Percentiles rank a stretch among this genome's conserved stretches.
phyloP scores from a whole-genome alignment of 2,113 vertebrate species.

The Pangasianodon gigas region DNA sequence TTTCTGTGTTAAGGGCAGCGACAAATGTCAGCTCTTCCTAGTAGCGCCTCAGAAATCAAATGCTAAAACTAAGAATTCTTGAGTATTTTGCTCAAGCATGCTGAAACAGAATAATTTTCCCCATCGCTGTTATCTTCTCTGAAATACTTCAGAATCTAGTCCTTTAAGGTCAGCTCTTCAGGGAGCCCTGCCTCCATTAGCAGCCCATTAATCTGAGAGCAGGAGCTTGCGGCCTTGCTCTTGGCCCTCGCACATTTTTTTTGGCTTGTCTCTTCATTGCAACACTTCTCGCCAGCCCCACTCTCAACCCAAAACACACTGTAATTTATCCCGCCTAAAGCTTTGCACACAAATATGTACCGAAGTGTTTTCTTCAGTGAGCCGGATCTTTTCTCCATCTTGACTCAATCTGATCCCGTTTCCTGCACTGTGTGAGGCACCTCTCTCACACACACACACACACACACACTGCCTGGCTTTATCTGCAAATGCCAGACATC shows the following conservation, averaged over 20 bases:
- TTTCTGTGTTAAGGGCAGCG: background rate
- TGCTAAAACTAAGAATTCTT: constrained; percentile 3
- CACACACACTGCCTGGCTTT: constrained; percentile 51
- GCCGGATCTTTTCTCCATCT: constrained; percentile 55
- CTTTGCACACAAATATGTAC: constrained; percentile 69
- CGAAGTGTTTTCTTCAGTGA: constrained; percentile 67
- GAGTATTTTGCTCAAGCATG: constrained; percentile 17
- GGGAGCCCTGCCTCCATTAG: constrained; percentile 58
- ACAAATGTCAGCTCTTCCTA: background rate
- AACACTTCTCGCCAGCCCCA: constrained; percentile 59
- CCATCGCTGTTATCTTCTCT: constrained; percentile 48
- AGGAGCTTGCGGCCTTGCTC: constrained; percentile 58
- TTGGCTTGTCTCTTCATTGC: constrained; percentile 48
- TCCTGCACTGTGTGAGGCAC: constrained; percentile 16
- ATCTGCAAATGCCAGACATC: constrained; percentile 67
- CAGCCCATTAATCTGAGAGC: constrained; percentile 58
- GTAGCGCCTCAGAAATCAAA: background rate
- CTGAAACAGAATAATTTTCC: constrained; percentile 42
- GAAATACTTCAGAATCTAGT: constrained; percentile 42
- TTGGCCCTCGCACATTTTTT: constrained; percentile 66
- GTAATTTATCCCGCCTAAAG: constrained; percentile 67
- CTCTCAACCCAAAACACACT: constrained; percentile 64
- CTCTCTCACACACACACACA: background rate
- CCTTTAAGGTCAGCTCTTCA: constrained; percentile 42
- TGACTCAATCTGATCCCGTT: constrained; percentile 46